Base-by-base conservation (phyloP, 2,113 vertebrate genomes). In the Eurypyga helias region DNA sequence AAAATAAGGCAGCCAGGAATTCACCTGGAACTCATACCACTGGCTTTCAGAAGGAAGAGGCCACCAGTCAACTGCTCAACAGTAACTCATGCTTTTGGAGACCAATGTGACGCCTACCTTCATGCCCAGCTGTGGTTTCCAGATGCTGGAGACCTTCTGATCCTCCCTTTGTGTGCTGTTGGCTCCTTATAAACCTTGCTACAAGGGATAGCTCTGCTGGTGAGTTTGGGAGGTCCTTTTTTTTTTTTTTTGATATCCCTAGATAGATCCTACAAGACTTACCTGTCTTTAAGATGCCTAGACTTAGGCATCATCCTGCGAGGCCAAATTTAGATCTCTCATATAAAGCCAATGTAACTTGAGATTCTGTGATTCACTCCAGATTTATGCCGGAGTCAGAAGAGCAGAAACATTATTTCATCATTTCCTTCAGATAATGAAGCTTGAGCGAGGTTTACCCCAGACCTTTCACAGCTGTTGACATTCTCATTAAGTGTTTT, bases 381-480 rank as follows among this genome's bases (percentile, higher is more conserved):
- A 10, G 80, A 51, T 86, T 81, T 36, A 21, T 31, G 51, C 33
- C 1, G 3, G 54, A 95, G n/a, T 21, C 41, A 10, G 75, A 58
- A 25, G 41, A 86, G 57, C 45, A 72, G 92, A 33, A 84, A 67
- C 26, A 15, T 80, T 31, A 72, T 73, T 83, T 77, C 85, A n/a
- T 43, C 18, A 7, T 89, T 89, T 75, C 87, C 66, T 89, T 24
- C 55, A 52, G 49, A 41, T 79, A 79, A 77, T 3, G 73, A 41
- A 61, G 57, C 65, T 72, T 26, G 57, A 34, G 82, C 1, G 2
- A 46, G 82, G 89, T 77, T 89, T 85, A 80, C 43, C 67, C 82
- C 26, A 76, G 89, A 75, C 81, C 75, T 89, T 90, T 92, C 96
- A n/a, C 90, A 89, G 91, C 77, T 82, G 83, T 12, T 87, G 97